Base-by-base conservation (phyloP, 2,888 invertebrate species). In the Panorpa germanica region DNA sequence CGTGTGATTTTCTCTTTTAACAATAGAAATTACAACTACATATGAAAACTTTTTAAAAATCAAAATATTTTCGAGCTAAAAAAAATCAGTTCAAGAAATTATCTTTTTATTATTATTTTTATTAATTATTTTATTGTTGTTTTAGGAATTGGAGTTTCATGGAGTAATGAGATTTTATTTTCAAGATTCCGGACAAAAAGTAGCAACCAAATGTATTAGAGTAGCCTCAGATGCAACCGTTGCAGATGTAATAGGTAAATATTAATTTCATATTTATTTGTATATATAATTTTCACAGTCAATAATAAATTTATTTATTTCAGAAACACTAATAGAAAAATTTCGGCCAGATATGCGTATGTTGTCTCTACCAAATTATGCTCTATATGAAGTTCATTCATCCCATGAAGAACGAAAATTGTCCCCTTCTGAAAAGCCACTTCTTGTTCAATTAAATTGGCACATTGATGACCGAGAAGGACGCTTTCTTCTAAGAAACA, bases 111-210 rank as follows among this genome's bases (percentile, higher is more conserved):
- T 29, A 10, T 2, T 26, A 23, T 23, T 10, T 23, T 10, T 7
- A 23, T 9, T 4, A 18, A 3, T 8, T 14, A 16, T 28, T 32
- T 25, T 38, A 39, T 39, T 45, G n/a, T n/a, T 27, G 45, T 63
- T 66, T 19, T 63, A 95, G 91, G 83, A 90, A 47, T 65, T 93
- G 57, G 91, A 96, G 56, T 96, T 98, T 58, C 91, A 95, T 59
- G 98, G 98, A 27, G 98, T 98, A 35, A 98, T 98, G 90, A 74
- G 98, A 44, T 98, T 96, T 61, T 98, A 95, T 60, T 98, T 93
- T 56, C 95, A 96, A 80, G 96, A 96, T 57, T 83, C 86, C 31
- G 93, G 91, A 28, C 90, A 93, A 58, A 95, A 95, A 61, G 91
- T 96, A 35, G 90, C 95, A 32, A 98, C 98, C 26, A 98, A 98